A percentile compares a stretch with the other conserved stretches of the same genome.
Conservation (phyloP, 1,140 invertebrate species). For the Aphelinus certus region DNA sequence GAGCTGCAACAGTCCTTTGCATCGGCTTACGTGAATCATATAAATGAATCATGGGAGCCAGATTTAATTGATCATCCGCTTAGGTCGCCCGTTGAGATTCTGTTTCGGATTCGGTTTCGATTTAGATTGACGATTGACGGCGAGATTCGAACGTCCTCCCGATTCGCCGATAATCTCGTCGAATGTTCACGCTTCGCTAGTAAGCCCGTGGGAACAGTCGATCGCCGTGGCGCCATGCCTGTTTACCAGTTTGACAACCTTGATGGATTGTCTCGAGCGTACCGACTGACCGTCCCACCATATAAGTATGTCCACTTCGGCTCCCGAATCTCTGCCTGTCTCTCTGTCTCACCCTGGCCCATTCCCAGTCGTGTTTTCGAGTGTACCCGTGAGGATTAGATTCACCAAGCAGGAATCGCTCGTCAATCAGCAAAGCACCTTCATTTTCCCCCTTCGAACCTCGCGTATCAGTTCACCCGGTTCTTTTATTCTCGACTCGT, state of each 20-base stretch:
- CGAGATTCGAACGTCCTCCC: not conserved
- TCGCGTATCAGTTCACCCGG: too few species aligned
- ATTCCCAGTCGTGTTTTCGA: not conserved
- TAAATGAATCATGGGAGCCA: not conserved
- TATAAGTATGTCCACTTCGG: conserved; percentile 20
- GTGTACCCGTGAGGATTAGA: not conserved
- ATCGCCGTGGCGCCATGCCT: not conserved
- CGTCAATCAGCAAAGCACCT: too few species aligned
- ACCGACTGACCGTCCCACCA: conserved; percentile 39
- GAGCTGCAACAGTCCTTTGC: not conserved
- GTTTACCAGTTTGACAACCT: conserved; percentile 35
- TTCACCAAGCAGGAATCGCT: not conserved
- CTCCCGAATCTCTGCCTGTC: too few species aligned
- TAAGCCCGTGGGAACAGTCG: conserved; percentile 43
- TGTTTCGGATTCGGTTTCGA: conserved; percentile 31
- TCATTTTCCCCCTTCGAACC: too few species aligned
- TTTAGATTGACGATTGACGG: conserved; percentile 27
- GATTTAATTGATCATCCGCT: conserved; percentile 25
- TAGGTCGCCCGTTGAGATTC: conserved; percentile 11
- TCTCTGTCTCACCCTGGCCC: too few species aligned
- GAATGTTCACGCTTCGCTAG: conserved; percentile 41
- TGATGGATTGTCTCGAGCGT: conserved; percentile 45
- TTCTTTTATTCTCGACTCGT: too few species aligned
- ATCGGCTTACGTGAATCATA: not conserved
- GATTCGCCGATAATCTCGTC: conserved; percentile 40